Evolutionary conservation across 2,888 invertebrate genomes (phyloP), one percentile per base, ranked within the genome.

Genomic region (Ernsta delagoae): DNA sequence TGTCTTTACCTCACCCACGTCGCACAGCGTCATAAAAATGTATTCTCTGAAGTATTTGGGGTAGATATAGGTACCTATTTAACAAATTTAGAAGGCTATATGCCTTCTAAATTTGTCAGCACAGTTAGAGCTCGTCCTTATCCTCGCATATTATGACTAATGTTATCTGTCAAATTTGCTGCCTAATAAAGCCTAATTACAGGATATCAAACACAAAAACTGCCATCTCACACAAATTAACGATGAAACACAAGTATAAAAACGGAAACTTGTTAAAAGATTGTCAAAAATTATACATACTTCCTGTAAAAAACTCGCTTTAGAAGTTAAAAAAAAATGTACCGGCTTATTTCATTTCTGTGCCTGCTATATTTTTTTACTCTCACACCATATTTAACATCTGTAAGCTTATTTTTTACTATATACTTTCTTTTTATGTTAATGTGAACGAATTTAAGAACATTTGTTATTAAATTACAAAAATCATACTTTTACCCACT

Each of bases 351-450:
- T 4, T 59, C 34, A n/a, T 56, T 39, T 4, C 16, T 84, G 54
- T 81, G 77, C 71, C 81, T 75, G 59, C 75, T 76, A 68, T 74
- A 71, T 59, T 75, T 80, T 73, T 65, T 82, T 70, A 77, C 75
- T 45, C 71, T 85, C 12, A 77, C 78, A 4, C 81, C 84, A 0
- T 77, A 31, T 36, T 36, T 54, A 16, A 54, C 61, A 5, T 67
- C 31, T 12, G 67, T 67, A 61, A 60, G 67, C 36, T 36, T 4
- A 6, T 43, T 12, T 43, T n/a, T 31, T 45, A n/a, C n/a, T 24
- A 24, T 24, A n/a, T 24, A 24, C 24, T 24, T 24, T 24, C 24
- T 24, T 24, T 24, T 24, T 24, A 24, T 24, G 24, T 24, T 24
- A 24, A 24, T 24, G 24, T 24, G 24, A 24, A 24, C 24, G 24